These are phyloP conservation scores for Microhierax caerulescens DNA, from an alignment of 2,797 vertebrate genomes.

Conservation along the genomic window DNA sequence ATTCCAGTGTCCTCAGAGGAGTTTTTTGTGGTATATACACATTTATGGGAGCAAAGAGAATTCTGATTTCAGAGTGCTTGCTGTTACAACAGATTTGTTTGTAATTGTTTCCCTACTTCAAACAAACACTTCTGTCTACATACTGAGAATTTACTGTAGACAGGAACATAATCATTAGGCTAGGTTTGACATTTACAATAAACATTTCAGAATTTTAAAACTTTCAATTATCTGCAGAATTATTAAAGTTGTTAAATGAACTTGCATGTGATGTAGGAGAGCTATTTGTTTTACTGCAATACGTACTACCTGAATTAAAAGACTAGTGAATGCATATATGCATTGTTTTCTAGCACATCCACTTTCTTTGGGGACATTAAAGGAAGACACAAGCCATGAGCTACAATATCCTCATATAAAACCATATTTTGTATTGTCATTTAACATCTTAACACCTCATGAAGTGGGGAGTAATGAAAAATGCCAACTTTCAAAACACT, in stretches of 20 bases:
- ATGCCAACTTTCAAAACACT: not conserved
- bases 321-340: not conserved
- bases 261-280: not conserved
- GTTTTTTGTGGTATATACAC: not conserved
- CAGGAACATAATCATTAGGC: not conserved
- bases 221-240: not conserved
- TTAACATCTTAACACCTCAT: not conserved
- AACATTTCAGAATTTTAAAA: not conserved
- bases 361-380: not conserved
- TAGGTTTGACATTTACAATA: not conserved
- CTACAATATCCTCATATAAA: not conserved
- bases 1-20: not conserved
- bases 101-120: not conserved
- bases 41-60: not conserved
- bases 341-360: not conserved
- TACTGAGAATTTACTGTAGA: not conserved
- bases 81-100: not conserved
- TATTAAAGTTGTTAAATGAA: not conserved
- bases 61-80: not conserved
- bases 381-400: not conserved
- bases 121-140: not conserved
- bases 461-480: not conserved
- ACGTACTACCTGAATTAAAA: not conserved
- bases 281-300: not conserved
- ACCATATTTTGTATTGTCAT: not conserved